Evolutionary conservation across 2,113 vertebrate species (phyloP).

Genomic region (Notechis scutatus): DNA sequence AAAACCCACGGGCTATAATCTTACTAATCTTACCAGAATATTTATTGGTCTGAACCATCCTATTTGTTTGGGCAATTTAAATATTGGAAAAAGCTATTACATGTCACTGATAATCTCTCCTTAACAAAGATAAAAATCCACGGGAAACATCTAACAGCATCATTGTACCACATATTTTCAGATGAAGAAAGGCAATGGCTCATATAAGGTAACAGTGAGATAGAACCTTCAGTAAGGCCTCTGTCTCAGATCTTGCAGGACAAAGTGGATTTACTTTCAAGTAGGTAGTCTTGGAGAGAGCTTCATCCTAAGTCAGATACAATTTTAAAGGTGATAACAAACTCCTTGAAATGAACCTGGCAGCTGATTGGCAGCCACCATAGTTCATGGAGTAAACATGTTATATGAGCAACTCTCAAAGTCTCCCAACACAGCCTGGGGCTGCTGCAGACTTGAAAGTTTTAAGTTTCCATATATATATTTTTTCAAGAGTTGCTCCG

Average conservation of each 20-base stretch:
- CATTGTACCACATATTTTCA: neutral
- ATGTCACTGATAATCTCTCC: neutral
- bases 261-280: neutral
- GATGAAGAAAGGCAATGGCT: neutral
- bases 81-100: neutral
- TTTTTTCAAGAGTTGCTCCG: neutral
- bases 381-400: neutral
- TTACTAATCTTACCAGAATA: neutral
- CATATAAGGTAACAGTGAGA: neutral
- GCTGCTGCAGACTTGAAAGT: neutral
- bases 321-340: neutral
- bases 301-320: neutral
- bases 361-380: neutral
- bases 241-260: neutral
- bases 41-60: neutral
- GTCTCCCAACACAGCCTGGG: neutral
- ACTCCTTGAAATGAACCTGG: neutral
- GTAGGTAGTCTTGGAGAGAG: neutral
- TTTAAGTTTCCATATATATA: neutral
- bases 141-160: neutral
- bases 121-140: neutral
- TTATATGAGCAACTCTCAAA: neutral
- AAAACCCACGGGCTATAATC: neutral
- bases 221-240: neutral
- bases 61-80: neutral